Percentiles rank a stretch among this genome's conserved stretches.
These are phyloP conservation scores for Umimayanthus chanpuru DNA, from an alignment of 92 coral and sea anemone genomes.

Conservation along the genomic window DNA sequence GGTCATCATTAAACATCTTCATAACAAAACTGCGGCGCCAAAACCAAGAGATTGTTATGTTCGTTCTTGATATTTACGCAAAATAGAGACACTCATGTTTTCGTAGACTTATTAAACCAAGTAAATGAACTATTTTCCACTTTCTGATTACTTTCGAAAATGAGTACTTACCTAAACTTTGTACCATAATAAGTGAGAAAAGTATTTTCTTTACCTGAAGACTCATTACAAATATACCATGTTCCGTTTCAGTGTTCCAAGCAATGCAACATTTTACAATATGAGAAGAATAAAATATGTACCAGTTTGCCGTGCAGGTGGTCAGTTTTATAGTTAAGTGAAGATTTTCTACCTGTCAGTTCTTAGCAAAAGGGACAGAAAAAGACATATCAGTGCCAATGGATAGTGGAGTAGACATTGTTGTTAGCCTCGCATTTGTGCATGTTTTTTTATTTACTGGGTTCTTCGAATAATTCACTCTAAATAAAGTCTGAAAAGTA, in stretches of 20 bases:
- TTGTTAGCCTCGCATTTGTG: not conserved
- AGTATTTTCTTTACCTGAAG: constrained; percentile 3
- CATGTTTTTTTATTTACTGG: not conserved
- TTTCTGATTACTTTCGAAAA: not conserved
- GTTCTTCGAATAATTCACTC: not conserved
- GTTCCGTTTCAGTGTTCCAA: not conserved
- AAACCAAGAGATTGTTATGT: not conserved
- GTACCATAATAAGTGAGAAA: not conserved
- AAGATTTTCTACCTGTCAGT: not conserved
- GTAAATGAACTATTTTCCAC: not conserved
- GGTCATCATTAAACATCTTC: not conserved
- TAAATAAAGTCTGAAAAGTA: not conserved
- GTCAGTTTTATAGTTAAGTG: not conserved
- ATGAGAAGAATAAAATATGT: not conserved
- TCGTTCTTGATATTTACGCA: not conserved
- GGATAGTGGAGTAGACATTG: not conserved
- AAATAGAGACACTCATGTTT: not conserved
- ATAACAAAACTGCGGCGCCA: not conserved
- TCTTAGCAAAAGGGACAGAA: no score
- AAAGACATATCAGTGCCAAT: not conserved
- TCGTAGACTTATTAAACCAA: not conserved
- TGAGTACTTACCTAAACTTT: constrained; percentile 20
- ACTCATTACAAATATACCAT: not conserved
- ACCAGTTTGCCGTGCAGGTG: constrained; percentile 37
- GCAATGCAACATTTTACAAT: not conserved